Evolutionary conservation across 2,797 vertebrate species (phyloP).

Genomic region (Decapterus maruadsi): DNA sequence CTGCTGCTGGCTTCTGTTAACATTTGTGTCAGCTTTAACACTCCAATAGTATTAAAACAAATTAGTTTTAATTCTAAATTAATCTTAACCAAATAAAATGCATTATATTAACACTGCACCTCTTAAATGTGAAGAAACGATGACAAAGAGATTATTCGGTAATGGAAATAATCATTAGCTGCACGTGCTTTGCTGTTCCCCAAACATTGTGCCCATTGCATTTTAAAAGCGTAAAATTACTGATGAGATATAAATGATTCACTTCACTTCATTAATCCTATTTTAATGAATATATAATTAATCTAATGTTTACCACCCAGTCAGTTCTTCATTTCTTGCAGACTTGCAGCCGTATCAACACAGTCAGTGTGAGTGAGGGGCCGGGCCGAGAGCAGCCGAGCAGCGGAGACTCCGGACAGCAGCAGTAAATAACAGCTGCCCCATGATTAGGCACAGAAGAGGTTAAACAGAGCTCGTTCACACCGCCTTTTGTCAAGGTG

Average conservation of each 20-base stretch:
- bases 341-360: background rate
- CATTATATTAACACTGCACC: background rate
- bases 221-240: slow-evolving; percentile 27
- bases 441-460: slow-evolving; percentile 63
- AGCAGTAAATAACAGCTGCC: slow-evolving; percentile 72
- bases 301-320: background rate
- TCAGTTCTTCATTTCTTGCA: background rate
- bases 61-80: background rate
- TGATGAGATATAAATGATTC: slow-evolving; percentile 4
- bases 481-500: slow-evolving; percentile 63
- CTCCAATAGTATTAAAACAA: background rate
- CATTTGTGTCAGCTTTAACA: background rate
- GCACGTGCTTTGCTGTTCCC: background rate
- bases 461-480: slow-evolving; percentile 74
- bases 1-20: background rate
- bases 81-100: background rate
- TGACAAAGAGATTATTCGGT: background rate
- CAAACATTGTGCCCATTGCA: background rate
- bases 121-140: background rate
- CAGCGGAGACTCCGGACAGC: slow-evolving; percentile 37
- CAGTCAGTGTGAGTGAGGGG: background rate
- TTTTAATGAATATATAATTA: slow-evolving; percentile 2
- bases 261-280: slow-evolving; percentile 6
- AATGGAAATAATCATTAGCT: background rate
- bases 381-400: slow-evolving; percentile 33